Base-by-base conservation (phyloP, 2,888 invertebrate genomes). In the Amorpha juglandis region DNA sequence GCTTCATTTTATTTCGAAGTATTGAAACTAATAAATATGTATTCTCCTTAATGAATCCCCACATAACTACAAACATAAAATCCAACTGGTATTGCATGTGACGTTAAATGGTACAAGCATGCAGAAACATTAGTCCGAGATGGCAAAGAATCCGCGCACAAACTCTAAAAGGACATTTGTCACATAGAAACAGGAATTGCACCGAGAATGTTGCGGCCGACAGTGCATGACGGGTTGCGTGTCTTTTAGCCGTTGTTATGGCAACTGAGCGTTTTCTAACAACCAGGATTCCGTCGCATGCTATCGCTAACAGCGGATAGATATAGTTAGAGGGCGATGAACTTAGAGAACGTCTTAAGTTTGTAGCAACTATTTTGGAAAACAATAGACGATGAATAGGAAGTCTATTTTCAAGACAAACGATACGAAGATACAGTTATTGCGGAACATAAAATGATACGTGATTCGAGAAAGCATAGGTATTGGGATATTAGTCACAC, bases 211-310 rank as follows among this genome's bases (percentile, higher is more conserved):
- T 67, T 69, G 68, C 68, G 69, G 70, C 76, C 80, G 75, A 67
- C 78, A 75, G 81, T 74, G 85, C 86, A 82, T 88, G 85, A 86
- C 86, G 78, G 71, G 68, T 80, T 77, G 88, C 88, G 80, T 87
- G 84, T 77, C 69, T 78, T 69, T 70, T 78, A 73, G 66, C 68
- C 71, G 80, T 86, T 77, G 82, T 80, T 80, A 84, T 82, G 79
- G 80, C 78, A 80, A 85, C 82, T 64, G 68, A 73, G 76, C 74
- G 79, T 83, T 87, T 79, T 87, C 83, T 86, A 83, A 71, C 33
- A 33, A 63, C 47, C 48, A 63, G 52, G 45, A 63, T 63, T 63
- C 50, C 63, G 38, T 51, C 19, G 63, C 58, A 42, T 58, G 58
- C 58, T 16, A 55, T 35, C 38, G 58, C 58, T 58, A 58, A 58